A percentile compares a stretch with the other conserved stretches of the same genome.
These are phyloP conservation scores for Puma concolor DNA, from an alignment of 2,113 vertebrate species.

Conservation along the genomic window DNA sequence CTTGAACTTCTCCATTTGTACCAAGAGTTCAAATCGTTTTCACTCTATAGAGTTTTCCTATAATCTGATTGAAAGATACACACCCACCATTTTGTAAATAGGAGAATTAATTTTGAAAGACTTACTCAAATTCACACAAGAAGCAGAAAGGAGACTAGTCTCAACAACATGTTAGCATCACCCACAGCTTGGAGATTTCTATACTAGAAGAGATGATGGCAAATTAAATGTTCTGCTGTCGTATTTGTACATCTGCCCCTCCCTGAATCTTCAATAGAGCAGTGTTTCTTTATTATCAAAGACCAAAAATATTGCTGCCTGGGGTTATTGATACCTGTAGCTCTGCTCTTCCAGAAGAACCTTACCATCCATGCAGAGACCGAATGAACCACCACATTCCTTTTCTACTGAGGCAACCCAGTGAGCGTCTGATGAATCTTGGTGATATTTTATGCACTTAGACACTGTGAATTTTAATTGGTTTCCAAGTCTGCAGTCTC, in stretches of 20 bases:
- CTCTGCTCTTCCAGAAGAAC: background rate
- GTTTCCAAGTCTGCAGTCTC: background rate
- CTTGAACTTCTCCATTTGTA: background rate
- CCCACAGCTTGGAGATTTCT: background rate
- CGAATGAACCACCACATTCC: background rate
- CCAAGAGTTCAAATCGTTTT: background rate
- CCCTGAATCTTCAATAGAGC: background rate
- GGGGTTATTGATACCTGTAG: background rate
- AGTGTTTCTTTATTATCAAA: background rate
- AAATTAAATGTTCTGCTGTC: background rate
- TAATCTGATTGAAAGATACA: background rate
- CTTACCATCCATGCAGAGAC: background rate
- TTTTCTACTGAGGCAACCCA: background rate
- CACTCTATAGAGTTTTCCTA: background rate
- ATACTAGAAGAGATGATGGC: background rate
- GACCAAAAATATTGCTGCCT: background rate
- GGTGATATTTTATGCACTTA: background rate
- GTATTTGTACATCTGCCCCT: too few species aligned
- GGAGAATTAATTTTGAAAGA: background rate
- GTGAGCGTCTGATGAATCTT: background rate
- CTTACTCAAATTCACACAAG: background rate
- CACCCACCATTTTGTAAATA: background rate
- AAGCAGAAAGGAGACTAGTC: background rate
- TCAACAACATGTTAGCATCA: background rate
- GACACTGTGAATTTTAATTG: background rate